phyloP scores from a whole-genome alignment of 2,888 invertebrate species.

The Globia sparganii region DNA sequence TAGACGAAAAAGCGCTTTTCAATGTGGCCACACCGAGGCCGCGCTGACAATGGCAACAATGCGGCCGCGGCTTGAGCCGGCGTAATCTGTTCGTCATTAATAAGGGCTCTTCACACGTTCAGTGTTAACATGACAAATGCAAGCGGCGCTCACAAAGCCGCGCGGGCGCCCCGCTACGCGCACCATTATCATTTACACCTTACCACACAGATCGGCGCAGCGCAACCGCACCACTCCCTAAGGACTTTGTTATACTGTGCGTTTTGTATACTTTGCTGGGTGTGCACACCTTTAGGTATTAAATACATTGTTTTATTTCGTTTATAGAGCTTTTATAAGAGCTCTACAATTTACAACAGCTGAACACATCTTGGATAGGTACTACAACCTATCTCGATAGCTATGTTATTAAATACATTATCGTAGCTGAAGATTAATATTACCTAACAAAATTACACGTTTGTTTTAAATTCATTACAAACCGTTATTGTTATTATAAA shows the following conservation, averaged over 20 bases:
- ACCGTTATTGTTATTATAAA: slow-evolving; percentile 13
- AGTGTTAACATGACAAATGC: slow-evolving; percentile 90
- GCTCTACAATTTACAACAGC: not conserved
- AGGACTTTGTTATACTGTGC: slow-evolving; percentile 52
- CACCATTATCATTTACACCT: slow-evolving; percentile 77
- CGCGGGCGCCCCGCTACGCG: slow-evolving; percentile 77
- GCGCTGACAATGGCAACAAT: slow-evolving; percentile 79
- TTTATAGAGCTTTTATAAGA: not conserved
- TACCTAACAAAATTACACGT: slow-evolving; percentile 21
- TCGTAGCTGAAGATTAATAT: slow-evolving; percentile 5
- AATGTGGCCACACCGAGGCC: slow-evolving; percentile 75
- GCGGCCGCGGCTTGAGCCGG: slow-evolving; percentile 74
- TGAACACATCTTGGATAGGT: slow-evolving; percentile 4
- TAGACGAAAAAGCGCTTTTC: slow-evolving; percentile 76
- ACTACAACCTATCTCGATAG: not conserved
- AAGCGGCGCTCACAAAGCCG: slow-evolving; percentile 77
- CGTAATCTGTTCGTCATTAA: slow-evolving; percentile 88
- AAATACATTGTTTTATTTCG: not conserved
- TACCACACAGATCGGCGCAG: slow-evolving; percentile 71
- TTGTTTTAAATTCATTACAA: slow-evolving; percentile 22
- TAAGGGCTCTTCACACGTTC: slow-evolving; percentile 88
- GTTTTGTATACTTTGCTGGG: slow-evolving; percentile 31
- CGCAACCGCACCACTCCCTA: slow-evolving; percentile 45
- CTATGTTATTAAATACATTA: slow-evolving; percentile 3
- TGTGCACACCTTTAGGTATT: slow-evolving; percentile 1